phyloP scores from a whole-genome alignment of 2,888 invertebrate species.

The Caenorhabditis becei region DNA sequence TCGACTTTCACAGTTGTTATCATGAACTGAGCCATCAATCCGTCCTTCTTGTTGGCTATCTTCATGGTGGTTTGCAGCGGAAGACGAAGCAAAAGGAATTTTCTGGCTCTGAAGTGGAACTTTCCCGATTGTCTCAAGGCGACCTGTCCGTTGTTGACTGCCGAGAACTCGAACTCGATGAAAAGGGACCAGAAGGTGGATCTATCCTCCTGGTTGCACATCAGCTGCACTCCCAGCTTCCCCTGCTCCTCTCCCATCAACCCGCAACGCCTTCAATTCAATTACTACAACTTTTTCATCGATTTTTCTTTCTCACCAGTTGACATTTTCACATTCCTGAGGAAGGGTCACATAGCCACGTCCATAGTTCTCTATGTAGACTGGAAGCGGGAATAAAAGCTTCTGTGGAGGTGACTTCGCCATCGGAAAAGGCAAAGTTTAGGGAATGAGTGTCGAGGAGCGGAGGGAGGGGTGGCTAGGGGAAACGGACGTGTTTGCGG shows the following conservation, averaged over 20 bases:
- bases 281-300: background rate
- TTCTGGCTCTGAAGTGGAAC: conserved; percentile 9
- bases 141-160: background rate
- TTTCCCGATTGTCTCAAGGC: background rate
- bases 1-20: background rate
- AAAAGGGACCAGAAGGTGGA: conserved; percentile 33
- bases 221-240: conserved; percentile 9
- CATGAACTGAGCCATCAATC: background rate
- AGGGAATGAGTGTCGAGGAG: background rate
- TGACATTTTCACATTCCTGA: conserved; percentile 27
- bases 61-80: background rate
- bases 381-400: conserved; percentile 16
- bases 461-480: background rate
- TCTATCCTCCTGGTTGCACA: conserved; percentile 41
- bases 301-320: conserved; percentile 26
- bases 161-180: background rate
- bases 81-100: conserved; percentile 12
- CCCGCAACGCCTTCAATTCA: conserved; percentile 23
- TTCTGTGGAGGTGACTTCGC: background rate
- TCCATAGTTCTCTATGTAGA: conserved; percentile 5
- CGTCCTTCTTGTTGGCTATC: background rate
- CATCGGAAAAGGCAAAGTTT: background rate
- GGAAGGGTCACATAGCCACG: conserved; percentile 16
- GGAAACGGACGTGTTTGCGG: conserved; percentile 8
- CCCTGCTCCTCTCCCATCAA: conserved; percentile 9